phyloP scores from a whole-genome alignment of 2,797 vertebrate species.

The Fundulus diaphanus region DNA sequence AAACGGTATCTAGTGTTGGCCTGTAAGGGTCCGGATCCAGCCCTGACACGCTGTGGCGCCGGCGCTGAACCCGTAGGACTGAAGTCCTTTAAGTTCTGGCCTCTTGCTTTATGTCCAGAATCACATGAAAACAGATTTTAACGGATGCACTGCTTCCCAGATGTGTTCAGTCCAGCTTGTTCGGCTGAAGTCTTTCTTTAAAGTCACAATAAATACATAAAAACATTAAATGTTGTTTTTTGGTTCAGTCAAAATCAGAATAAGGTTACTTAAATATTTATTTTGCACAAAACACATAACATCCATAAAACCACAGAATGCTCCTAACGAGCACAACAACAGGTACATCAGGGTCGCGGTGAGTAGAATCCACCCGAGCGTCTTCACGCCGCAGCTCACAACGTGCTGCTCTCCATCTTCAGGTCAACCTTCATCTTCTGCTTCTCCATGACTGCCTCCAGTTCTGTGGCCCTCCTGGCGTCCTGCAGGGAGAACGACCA shows the following conservation, averaged over 20 bases:
- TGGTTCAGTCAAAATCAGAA: too few species aligned
- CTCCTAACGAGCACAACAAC: background rate
- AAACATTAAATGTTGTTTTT: constrained; percentile 31
- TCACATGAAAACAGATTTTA: constrained; percentile 44
- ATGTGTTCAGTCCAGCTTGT: constrained; percentile 65
- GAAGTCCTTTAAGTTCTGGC: constrained; percentile 12
- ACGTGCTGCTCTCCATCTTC: constrained; percentile 77
- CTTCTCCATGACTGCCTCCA: constrained; percentile 89
- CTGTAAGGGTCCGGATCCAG: constrained; percentile 42
- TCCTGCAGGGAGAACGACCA: constrained; percentile 72
- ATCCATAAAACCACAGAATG: background rate
- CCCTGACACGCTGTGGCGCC: constrained; percentile 11
- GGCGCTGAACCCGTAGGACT: constrained; percentile 4
- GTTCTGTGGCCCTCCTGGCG: constrained; percentile 81
- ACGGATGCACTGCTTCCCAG: constrained; percentile 59
- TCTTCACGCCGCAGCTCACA: constrained; percentile 60
- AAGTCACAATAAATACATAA: constrained; percentile 51
- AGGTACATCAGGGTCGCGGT: background rate
- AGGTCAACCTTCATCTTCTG: constrained; percentile 89
- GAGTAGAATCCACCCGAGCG: constrained; percentile 3
- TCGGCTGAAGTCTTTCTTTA: constrained; percentile 69
- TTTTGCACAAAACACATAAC: background rate
- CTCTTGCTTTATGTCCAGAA: constrained; percentile 27
- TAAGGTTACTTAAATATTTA: constrained; percentile 27
- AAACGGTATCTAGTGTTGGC: constrained; percentile 32